A percentile compares a stretch with the other conserved stretches of the same genome.
Conservation (phyloP, 2,797 vertebrate genomes). For the Epinephelus awoara region DNA sequence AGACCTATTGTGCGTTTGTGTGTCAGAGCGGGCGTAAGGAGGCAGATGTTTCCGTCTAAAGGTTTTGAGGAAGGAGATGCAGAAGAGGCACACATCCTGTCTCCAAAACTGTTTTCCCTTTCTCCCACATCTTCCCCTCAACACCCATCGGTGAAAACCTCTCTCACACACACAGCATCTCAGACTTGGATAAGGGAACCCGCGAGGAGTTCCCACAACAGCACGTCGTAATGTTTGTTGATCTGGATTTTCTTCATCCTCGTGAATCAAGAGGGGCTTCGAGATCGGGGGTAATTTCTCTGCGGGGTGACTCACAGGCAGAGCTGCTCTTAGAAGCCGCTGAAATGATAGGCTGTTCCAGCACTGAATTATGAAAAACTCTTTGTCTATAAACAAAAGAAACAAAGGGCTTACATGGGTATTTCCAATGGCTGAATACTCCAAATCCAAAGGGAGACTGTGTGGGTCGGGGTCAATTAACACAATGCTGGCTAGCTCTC, state of each 20-base stretch:
- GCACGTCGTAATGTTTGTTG: conserved; percentile 51
- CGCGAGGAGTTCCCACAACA: conserved; percentile 62
- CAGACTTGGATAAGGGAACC: conserved; percentile 44
- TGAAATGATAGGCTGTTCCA: conserved; percentile 52
- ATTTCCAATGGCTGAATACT: conserved; percentile 72
- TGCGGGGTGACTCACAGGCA: conserved; percentile 65
- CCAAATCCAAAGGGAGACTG: conserved; percentile 69
- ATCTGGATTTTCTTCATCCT: conserved; percentile 65
- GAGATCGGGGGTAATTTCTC: conserved; percentile 59
- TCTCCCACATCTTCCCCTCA: conserved; percentile 55
- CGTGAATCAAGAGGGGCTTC: conserved; percentile 50
- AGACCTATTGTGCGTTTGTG: conserved; percentile 80
- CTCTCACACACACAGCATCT: conserved; percentile 37
- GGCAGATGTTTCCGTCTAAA: conserved; percentile 88
- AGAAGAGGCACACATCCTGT: conserved; percentile 80
- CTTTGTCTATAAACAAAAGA: conserved; percentile 76
- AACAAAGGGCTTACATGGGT: conserved; percentile 72
- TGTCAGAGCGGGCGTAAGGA: conserved; percentile 70
- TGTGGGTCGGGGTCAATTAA: conserved; percentile 78
- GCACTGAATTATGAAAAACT: conserved; percentile 60
- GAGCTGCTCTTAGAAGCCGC: conserved; percentile 47
- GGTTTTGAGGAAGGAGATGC: conserved; percentile 83
- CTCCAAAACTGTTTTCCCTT: conserved; percentile 67
- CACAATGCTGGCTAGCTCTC: conserved; percentile 66
- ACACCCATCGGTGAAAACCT: conserved; percentile 24